Evolutionary conservation across 2,113 vertebrate species (phyloP).

Genomic region (Bettongia penicillata): DNA sequence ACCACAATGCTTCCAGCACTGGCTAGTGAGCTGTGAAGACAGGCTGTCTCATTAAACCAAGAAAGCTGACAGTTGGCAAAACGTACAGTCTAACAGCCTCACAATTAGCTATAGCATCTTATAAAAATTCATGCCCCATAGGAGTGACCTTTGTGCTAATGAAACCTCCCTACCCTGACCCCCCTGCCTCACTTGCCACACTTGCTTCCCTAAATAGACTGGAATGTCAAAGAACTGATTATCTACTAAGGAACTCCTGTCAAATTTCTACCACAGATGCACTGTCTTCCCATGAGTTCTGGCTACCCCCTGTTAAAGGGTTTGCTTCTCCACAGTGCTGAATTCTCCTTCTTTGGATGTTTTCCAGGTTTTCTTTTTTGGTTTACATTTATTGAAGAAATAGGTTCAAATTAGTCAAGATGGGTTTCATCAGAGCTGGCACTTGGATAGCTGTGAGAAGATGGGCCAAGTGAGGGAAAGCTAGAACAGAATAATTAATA

Average conservation of each 20-base stretch:
- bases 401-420: constrained; percentile 36
- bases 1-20: constrained; percentile 22
- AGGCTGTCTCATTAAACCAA: constrained; percentile 56
- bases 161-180: constrained; percentile 56
- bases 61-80: constrained; percentile 29
- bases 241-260: constrained; percentile 59
- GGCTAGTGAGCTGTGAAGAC: constrained; percentile 53
- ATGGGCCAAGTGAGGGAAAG: background rate
- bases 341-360: background rate
- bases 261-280: constrained; percentile 34
- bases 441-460: background rate
- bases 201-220: constrained; percentile 53
- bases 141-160: constrained; percentile 65
- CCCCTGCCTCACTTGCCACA: background rate
- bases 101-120: constrained; percentile 39
- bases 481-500: background rate
- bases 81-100: constrained; percentile 30
- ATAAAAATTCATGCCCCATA: constrained; percentile 48
- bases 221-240: constrained; percentile 63
- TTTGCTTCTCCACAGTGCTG: constrained; percentile 29
- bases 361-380: background rate
- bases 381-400: constrained; percentile 46
- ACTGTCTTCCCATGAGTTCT: constrained; percentile 39
- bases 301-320: background rate
- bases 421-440: background rate